Percentiles rank a stretch among this genome's conserved stretches.
phyloP scores from a whole-genome alignment of 1,140 invertebrate genomes.

The Drosophila nasuta region DNA sequence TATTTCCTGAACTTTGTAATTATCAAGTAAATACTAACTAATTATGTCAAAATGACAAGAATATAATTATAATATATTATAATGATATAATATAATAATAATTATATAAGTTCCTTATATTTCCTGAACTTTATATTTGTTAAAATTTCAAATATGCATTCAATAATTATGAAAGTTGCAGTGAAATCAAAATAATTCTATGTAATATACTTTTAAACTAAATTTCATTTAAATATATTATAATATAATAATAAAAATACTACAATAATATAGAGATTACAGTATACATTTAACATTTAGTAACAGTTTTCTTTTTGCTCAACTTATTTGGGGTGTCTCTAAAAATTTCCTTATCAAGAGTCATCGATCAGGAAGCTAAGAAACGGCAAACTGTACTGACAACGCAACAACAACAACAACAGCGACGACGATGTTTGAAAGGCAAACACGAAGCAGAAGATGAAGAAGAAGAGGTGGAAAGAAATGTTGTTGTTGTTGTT shows the following conservation, averaged over 20 bases:
- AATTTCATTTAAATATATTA: not conserved
- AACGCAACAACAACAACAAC: conserved; percentile 16
- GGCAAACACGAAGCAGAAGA: conserved; percentile 7
- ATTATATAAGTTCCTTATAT: too few relatives aligned
- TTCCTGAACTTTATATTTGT: too few relatives aligned
- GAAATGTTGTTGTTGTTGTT: conserved; percentile 25
- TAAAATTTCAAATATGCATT: too few relatives aligned
- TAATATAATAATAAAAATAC: not conserved
- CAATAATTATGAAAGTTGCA: too few relatives aligned
- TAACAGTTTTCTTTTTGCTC: conserved; percentile 2
- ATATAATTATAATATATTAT: too few relatives aligned
- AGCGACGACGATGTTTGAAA: not conserved
- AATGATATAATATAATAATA: too few relatives aligned
- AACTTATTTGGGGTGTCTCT: not conserved
- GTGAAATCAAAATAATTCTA: too few relatives aligned
- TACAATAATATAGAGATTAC: not conserved
- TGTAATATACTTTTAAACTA: too few relatives aligned
- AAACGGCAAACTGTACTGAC: conserved; percentile 63
- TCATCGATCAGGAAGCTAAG: conserved; percentile 47
- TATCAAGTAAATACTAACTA: too few relatives aligned
- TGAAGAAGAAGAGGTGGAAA: conserved; percentile 7
- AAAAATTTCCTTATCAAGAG: conserved; percentile 46
- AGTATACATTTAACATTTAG: not conserved
- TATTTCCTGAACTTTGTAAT: too few relatives aligned
- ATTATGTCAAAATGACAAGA: too few relatives aligned